A percentile compares a stretch with the other conserved stretches of the same genome.
Conservation (phyloP, 2,888 invertebrate species). For the Rhimphoctona megacephalus region DNA sequence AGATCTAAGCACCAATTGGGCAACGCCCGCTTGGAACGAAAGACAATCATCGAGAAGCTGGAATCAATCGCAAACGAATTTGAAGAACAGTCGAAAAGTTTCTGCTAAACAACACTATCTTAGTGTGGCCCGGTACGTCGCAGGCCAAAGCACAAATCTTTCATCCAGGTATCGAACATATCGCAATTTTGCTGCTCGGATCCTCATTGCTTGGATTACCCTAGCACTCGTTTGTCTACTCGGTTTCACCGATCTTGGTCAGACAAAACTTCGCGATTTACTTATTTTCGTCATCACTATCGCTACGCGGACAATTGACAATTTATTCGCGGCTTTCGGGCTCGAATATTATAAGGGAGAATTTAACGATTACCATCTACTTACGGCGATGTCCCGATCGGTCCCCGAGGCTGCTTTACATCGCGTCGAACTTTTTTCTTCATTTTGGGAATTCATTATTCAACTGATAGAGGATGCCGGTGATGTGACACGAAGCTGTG, state of each 20-base stretch:
- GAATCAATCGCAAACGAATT: constrained; percentile 77
- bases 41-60: constrained; percentile 76
- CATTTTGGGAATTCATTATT: constrained; percentile 2
- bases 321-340: background rate
- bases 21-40: constrained; percentile 81
- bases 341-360: background rate
- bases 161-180: constrained; percentile 79
- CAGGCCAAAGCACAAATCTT: constrained; percentile 87
- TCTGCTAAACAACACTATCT: constrained; percentile 91
- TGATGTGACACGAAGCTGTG: background rate
- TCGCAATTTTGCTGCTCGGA: constrained; percentile 57
- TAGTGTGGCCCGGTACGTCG: constrained; percentile 92
- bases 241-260: constrained; percentile 40
- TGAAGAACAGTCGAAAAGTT: constrained; percentile 81
- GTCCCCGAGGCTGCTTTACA: background rate
- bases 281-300: constrained; percentile 9
- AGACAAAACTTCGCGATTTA: constrained; percentile 38
- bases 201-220: constrained; percentile 54
- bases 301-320: constrained; percentile 11
- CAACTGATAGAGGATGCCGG: background rate
- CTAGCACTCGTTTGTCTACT: constrained; percentile 54
- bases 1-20: constrained; percentile 80
- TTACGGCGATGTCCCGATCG: background rate
- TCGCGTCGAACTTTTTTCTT: background rate
- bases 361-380: background rate